These are phyloP conservation scores for Drosophila yooni DNA, from an alignment of 2,888 invertebrate genomes.

Conservation along the genomic window DNA sequence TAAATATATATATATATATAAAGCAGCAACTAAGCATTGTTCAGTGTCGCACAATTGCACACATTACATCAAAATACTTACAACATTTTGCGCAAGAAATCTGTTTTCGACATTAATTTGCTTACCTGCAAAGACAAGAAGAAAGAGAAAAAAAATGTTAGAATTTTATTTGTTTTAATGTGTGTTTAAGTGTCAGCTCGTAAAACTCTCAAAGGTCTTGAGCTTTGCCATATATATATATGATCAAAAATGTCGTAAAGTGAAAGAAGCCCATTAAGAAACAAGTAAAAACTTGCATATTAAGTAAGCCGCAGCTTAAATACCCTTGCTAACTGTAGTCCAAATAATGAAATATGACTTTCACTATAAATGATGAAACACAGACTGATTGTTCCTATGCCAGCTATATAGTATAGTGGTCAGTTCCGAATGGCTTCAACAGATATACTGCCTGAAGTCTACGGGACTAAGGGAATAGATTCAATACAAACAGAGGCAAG, in stretches of 20 bases:
- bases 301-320: neutral
- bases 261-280: conserved; percentile 42
- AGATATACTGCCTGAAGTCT: fast-evolving
- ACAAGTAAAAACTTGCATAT: neutral
- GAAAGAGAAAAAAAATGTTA: conserved; percentile 24
- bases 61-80: conserved; percentile 47
- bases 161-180: conserved; percentile 58
- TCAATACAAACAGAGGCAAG: fast-evolving
- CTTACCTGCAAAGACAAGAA: conserved; percentile 69
- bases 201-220: conserved; percentile 40
- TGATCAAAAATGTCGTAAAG: conserved; percentile 34
- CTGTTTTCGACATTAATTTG: conserved; percentile 33
- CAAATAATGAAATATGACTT: fast-evolving
- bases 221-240: conserved; percentile 16
- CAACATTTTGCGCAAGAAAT: conserved; percentile 31
- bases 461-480: neutral
- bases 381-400: neutral
- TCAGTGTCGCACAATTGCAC: conserved; percentile 29
- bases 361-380: neutral
- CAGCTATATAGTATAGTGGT: neutral
- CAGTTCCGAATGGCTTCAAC: fast-evolving
- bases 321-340: neutral
- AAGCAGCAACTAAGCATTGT: conserved; percentile 9
- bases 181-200: conserved; percentile 27
- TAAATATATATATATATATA: neutral